Conservation (phyloP, 2,888 invertebrate species). For the Thysanoteuthis rhombus region DNA sequence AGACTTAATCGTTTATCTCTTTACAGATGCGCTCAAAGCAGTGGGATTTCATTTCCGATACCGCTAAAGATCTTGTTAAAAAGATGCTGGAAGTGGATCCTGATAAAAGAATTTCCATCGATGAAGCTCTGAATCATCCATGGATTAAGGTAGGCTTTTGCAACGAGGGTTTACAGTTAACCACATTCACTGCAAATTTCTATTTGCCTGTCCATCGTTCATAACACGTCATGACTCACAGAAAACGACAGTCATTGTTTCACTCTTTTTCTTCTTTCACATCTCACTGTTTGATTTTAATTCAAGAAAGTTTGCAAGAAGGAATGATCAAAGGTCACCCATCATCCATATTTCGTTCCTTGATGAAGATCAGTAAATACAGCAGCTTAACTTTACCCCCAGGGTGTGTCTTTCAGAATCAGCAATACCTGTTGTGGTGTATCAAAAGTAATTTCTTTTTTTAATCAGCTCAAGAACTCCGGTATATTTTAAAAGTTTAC, state of each 20-base stretch:
- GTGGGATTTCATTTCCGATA: slow-evolving; percentile 93
- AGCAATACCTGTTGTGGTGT: too few relatives aligned
- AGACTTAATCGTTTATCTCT: not conserved
- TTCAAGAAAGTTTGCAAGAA: too few relatives aligned
- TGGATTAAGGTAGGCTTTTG: slow-evolving; percentile 86
- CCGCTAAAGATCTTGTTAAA: slow-evolving; percentile 93
- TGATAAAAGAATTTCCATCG: slow-evolving; percentile 90
- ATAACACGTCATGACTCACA: too few relatives aligned
- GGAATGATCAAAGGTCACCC: too few relatives aligned
- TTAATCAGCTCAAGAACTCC: too few relatives aligned
- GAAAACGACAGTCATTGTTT: not conserved
- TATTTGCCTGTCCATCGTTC: not conserved
- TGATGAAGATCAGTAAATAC: too few relatives aligned
- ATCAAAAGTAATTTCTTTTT: too few relatives aligned
- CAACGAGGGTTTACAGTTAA: not conserved
- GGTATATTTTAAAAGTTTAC: too few relatives aligned
- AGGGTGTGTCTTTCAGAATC: too few relatives aligned
- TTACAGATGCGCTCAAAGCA: slow-evolving; percentile 84
- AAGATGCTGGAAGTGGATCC: slow-evolving; percentile 93
- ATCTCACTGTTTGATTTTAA: not conserved
- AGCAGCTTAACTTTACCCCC: too few relatives aligned
- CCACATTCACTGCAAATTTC: not conserved
- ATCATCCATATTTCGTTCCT: too few relatives aligned
- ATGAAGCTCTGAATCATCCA: slow-evolving; percentile 93
- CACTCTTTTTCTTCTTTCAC: not conserved